Evolutionary conservation across 2,113 vertebrate genomes (phyloP).

Genomic region (Serinus canaria): DNA sequence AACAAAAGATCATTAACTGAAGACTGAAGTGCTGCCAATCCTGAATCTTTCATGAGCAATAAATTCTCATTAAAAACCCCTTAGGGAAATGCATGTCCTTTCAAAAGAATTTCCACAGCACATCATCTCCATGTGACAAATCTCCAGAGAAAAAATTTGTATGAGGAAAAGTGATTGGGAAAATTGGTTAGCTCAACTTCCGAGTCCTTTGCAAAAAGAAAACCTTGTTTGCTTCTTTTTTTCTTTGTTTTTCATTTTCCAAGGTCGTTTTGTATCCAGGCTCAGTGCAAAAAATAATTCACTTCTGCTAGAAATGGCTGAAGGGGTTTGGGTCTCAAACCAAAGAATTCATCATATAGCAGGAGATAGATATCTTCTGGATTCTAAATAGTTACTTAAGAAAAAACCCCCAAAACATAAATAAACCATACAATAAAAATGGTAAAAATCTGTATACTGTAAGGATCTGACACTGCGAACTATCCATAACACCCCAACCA

Average conservation of each 20-base stretch:
- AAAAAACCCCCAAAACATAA: background rate
- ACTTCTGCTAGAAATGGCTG: background rate
- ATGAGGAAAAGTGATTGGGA: background rate
- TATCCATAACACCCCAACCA: background rate
- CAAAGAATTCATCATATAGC: background rate
- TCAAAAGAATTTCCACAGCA: conserved; percentile 33
- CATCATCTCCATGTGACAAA: conserved; percentile 7
- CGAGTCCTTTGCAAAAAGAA: background rate
- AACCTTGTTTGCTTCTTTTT: background rate
- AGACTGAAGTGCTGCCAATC: conserved; percentile 52
- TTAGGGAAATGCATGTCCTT: conserved; percentile 40
- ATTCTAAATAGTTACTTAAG: background rate
- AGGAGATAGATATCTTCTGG: background rate
- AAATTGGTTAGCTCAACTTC: conserved; percentile 43
- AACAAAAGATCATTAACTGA: conserved; percentile 58
- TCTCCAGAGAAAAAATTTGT: conserved; percentile 18
- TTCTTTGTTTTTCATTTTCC: background rate
- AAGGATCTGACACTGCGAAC: background rate
- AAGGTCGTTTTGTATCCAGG: background rate
- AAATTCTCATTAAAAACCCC: conserved; percentile 55
- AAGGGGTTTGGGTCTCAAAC: background rate
- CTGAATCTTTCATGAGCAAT: conserved; percentile 56
- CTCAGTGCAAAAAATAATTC: background rate
- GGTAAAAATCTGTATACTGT: background rate
- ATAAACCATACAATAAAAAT: background rate